A percentile compares a stretch with the other conserved stretches of the same genome.
Conservation (phyloP, 2,888 invertebrate species). For the Microdon myrmicae region DNA sequence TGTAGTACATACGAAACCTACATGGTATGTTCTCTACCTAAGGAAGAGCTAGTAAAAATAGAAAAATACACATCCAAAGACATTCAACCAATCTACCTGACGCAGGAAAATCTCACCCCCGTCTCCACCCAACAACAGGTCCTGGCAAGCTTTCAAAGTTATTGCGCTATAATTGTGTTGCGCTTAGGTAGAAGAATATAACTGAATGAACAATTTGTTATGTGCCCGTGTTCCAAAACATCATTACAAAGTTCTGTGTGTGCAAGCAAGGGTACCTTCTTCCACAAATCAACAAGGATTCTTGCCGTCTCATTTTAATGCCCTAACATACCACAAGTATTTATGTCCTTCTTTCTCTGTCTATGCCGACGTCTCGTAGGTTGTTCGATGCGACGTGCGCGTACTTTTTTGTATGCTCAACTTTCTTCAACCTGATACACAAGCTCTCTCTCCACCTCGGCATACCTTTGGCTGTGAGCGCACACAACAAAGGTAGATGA, state of each 20-base stretch:
- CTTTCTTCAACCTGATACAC: constrained; percentile 40
- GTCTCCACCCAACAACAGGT: constrained; percentile 23
- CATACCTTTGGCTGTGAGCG: background rate
- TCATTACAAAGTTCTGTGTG: constrained; percentile 7
- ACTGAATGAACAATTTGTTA: constrained; percentile 47
- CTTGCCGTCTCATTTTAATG: constrained; percentile 40
- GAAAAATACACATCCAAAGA: constrained; percentile 30
- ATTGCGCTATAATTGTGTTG: constrained; percentile 50
- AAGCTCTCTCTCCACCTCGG: constrained; percentile 16
- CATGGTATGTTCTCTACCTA: no score
- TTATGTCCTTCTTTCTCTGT: no score
- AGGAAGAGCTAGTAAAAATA: constrained; percentile 12
- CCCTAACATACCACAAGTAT: constrained; percentile 3
- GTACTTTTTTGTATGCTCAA: constrained; percentile 47
- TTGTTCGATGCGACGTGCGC: constrained; percentile 51
- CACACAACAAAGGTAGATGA: constrained; percentile 42
- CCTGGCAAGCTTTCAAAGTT: constrained; percentile 44
- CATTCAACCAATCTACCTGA: constrained; percentile 67
- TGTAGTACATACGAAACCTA: no score
- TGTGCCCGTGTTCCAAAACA: constrained; percentile 16
- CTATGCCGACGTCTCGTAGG: constrained; percentile 10
- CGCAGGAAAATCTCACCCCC: constrained; percentile 55
- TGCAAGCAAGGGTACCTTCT: constrained; percentile 41
- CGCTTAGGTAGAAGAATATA: constrained; percentile 45
- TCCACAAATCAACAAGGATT: constrained; percentile 47